Percentiles rank a stretch among this genome's conserved stretches.
Evolutionary conservation across 1,140 invertebrate species (phyloP).

Genomic region (Drosophila ironensis): DNA sequence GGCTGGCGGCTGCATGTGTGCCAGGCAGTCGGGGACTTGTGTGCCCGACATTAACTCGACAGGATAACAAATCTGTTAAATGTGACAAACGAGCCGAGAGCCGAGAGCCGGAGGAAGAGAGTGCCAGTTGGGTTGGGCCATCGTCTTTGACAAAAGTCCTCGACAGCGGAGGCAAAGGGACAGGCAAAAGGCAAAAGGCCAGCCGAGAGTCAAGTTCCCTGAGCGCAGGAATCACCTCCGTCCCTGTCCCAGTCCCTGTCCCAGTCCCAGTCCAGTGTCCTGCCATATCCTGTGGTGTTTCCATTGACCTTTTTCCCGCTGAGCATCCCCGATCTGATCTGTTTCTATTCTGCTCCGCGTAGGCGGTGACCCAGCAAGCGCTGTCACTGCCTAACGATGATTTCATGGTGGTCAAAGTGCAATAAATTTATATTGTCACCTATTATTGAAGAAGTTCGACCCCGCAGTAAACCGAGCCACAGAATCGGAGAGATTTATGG

Average conservation of each 20-base stretch:
- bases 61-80: slow-evolving; percentile 82
- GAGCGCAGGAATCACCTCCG: slow-evolving; percentile 15
- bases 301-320: slow-evolving; percentile 63
- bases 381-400: slow-evolving; percentile 71
- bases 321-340: slow-evolving; percentile 18
- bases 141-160: slow-evolving; percentile 55
- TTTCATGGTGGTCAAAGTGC: slow-evolving; percentile 81
- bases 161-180: no score
- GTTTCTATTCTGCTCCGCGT: slow-evolving; percentile 15
- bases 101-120: no score
- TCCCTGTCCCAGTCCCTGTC: no score
- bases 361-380: slow-evolving; percentile 13
- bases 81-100: slow-evolving; percentile 81
- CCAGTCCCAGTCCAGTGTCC: not conserved
- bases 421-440: slow-evolving; percentile 81
- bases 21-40: slow-evolving; percentile 39
- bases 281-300: slow-evolving; percentile 40
- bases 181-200: slow-evolving; percentile 39
- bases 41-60: slow-evolving; percentile 81
- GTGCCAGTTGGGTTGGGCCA: not conserved
- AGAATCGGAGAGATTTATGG: slow-evolving; percentile 62
- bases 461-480: slow-evolving; percentile 8
- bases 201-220: slow-evolving; percentile 59
- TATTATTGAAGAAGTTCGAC: slow-evolving; percentile 55
- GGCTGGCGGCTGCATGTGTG: slow-evolving; percentile 31